phyloP scores from a whole-genome alignment of 2,113 vertebrate genomes.

The Campylomormyrus numenius region DNA sequence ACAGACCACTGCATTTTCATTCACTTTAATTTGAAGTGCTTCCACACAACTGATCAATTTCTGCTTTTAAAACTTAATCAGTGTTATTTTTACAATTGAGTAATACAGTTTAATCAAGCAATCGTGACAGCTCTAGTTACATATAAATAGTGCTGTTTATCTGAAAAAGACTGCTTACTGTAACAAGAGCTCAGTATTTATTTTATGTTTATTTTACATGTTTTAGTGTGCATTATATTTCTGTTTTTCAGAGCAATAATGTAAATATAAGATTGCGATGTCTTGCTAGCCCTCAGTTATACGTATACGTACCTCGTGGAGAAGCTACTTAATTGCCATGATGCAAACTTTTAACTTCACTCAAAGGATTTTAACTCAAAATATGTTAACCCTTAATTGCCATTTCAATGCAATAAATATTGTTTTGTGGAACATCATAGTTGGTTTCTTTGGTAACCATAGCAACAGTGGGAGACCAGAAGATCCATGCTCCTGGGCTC shows the following conservation, averaged over 20 bases:
- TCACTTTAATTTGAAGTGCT: not conserved
- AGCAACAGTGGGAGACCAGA: constrained; percentile 7
- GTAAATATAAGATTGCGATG: not conserved
- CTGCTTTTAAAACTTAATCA: not conserved
- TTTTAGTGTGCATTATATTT: not conserved
- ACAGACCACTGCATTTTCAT: not conserved
- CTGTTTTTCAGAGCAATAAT: not conserved
- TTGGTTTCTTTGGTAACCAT: constrained; percentile 10
- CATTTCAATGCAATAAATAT: not conserved
- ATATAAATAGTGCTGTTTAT: not conserved
- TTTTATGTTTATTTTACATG: not conserved
- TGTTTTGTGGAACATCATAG: not conserved
- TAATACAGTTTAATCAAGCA: not conserved
- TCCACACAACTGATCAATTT: not conserved
- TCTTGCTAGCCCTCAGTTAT: not conserved
- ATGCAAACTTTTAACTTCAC: not conserved
- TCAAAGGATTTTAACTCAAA: not conserved
- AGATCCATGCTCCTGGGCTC: not conserved
- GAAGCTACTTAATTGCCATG: not conserved
- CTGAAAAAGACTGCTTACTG: not conserved
- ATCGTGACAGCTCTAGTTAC: not conserved
- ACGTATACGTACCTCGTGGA: not conserved
- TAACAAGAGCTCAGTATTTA: not conserved
- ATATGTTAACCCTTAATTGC: not conserved
- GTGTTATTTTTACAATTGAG: not conserved